phyloP scores from a whole-genome alignment of 2,888 invertebrate species.

The Xanthia icteritia region DNA sequence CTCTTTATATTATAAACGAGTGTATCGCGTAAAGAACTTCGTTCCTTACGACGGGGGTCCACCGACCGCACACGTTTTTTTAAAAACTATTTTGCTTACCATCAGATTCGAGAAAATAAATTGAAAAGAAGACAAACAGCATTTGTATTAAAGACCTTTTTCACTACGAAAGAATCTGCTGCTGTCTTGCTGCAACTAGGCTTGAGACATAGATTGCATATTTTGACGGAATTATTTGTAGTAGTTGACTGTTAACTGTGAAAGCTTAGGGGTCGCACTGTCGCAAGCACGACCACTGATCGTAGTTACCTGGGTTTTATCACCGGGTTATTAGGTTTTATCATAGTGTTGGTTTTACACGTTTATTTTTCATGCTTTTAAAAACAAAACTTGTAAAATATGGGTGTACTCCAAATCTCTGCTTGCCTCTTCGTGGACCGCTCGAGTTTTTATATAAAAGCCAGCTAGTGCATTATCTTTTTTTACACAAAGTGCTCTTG shows the following conservation, averaged over 20 bases:
- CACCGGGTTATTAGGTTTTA: not conserved
- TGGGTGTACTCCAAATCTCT: not conserved
- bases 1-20: too few species aligned
- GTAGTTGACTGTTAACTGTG: too few species aligned
- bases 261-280: not conserved
- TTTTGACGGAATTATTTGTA: not conserved
- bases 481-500: slow-evolving; percentile 39
- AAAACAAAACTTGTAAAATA: not conserved
- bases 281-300: not conserved
- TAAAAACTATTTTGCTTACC: too few species aligned
- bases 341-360: not conserved
- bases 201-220: not conserved
- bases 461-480: slow-evolving; percentile 33
- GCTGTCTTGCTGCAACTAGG: not conserved
- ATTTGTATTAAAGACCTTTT: not conserved
- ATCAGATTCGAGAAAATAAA: not conserved
- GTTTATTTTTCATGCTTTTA: too few species aligned
- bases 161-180: not conserved
- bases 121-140: not conserved
- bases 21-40: not conserved
- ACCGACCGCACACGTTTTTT: too few species aligned
- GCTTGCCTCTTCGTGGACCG: not conserved
- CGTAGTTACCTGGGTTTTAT: not conserved
- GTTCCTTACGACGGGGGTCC: not conserved
- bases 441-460: slow-evolving; percentile 6